Conservation (phyloP, 2,888 invertebrate genomes). For the Ctenicera cuprea region DNA sequence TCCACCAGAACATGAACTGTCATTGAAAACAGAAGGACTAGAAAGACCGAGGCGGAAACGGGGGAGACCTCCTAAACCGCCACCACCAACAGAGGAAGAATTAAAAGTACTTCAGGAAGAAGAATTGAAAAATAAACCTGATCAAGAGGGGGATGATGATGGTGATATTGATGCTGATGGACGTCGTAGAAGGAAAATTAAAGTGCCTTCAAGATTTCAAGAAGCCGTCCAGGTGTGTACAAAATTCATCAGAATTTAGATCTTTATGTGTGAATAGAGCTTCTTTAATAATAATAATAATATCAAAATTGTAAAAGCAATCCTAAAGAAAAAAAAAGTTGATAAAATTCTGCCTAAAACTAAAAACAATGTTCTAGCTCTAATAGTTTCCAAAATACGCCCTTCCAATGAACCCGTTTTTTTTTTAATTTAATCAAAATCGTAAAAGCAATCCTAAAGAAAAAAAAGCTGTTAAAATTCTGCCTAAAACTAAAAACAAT, state of each 20-base stretch:
- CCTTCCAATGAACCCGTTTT: no score
- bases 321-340: no score
- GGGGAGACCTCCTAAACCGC: slow-evolving; percentile 81
- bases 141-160: slow-evolving; percentile 59
- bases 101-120: slow-evolving; percentile 59
- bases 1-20: slow-evolving; percentile 79
- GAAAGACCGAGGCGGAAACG: slow-evolving; percentile 81
- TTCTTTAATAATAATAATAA: no score
- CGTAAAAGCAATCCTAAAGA: no score
- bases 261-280: no score
- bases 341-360: no score
- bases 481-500: no score
- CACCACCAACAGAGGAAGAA: slow-evolving; percentile 56
- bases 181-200: slow-evolving; percentile 78
- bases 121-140: slow-evolving; percentile 55
- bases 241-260: slow-evolving; percentile 9
- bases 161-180: slow-evolving; percentile 73
- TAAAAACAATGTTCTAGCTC: no score
- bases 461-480: no score
- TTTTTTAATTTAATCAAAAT: no score
- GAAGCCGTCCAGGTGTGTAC: slow-evolving; percentile 78
- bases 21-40: slow-evolving; percentile 79
- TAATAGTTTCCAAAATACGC: no score
- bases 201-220: slow-evolving; percentile 78
- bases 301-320: no score